Conservation (phyloP, 2,113 vertebrate genomes). For the Dendropsophus ebraccatus region DNA sequence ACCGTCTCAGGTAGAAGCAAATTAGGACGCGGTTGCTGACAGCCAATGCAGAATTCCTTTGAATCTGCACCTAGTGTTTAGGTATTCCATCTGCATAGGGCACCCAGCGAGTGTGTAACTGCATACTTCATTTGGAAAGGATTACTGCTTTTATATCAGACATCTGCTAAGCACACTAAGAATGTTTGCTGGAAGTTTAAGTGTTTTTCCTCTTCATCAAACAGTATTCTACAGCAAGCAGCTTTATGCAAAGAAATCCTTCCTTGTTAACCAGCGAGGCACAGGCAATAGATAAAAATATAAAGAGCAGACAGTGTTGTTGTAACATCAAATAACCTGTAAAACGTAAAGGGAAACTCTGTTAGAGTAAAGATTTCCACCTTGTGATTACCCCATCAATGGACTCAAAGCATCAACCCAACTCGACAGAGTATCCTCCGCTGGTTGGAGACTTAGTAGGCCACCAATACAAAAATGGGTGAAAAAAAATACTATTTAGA, state of each 20-base stretch:
- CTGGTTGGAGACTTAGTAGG: too few relatives aligned
- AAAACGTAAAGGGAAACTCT: neutral
- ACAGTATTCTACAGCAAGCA: slow-evolving; percentile 26
- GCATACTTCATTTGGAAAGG: slow-evolving; percentile 43
- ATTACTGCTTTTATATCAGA: slow-evolving; percentile 36
- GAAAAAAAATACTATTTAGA: neutral
- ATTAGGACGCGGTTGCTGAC: neutral
- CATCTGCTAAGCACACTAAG: slow-evolving; percentile 36
- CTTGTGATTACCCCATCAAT: neutral
- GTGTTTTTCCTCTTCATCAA: slow-evolving; percentile 46
- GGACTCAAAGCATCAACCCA: neutral
- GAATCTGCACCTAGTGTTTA: slow-evolving; percentile 17
- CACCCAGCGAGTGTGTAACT: slow-evolving; percentile 26
- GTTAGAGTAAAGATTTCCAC: neutral
- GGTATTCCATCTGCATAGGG: slow-evolving; percentile 21
- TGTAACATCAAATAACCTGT: slow-evolving; percentile 3
- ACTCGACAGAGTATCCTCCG: neutral
- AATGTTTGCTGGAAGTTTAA: slow-evolving; percentile 46
- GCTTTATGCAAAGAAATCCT: slow-evolving; percentile 31
- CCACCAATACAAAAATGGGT: too few relatives aligned
- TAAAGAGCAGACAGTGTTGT: slow-evolving; percentile 9
- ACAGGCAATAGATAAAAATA: slow-evolving; percentile 17
- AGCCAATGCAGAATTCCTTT: neutral
- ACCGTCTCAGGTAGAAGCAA: neutral
- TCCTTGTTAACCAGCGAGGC: slow-evolving; percentile 27